Base-by-base conservation (phyloP, 2,888 invertebrate species). In the Eupithecia vulgata region DNA sequence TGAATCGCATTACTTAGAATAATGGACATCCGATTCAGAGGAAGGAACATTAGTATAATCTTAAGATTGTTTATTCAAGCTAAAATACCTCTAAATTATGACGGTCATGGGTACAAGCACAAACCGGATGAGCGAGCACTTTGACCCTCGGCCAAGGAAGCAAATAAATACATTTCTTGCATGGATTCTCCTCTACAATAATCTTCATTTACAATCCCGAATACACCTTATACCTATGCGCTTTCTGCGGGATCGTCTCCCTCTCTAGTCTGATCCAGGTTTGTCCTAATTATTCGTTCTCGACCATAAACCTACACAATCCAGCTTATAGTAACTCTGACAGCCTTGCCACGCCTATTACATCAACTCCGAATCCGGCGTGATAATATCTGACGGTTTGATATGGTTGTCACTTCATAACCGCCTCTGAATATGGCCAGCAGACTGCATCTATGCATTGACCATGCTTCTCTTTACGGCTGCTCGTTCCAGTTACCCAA, bases 401-500 rank as follows among this genome's bases (percentile, higher is more conserved):
- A 85, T 86, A 85, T 84, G 85, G 83, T 80, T 82, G 82, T 81
- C 84, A 81, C 84, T 83, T 82, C 84, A 82, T 84, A 84, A 84
- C 83, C 81, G 78, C 77, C 76, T 81, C 80, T 81, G 70, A 80
- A 79, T 81, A 84, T 81, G 82, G 84, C 73, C 76, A 70, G 82
- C 79, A 76, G 80, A 80, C 81, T 82, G 84, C 84, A 82, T 81
- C 82, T 74, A 82, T 80, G 81, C 78, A 78, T 79, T 81, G 81
- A 74, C 81, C 81, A 82, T 81, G 79, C 80, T 78, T 82, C 80
- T 82, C 77, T 78, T 81, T 85, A 84, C 81, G 83, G 84, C 76
- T 75, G 76, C 73, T 74, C 79, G 84, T 78, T 80, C 89, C 78
- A 86, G 86, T 88, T 90, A 84, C 90, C 88, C 79, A 83, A 89